Evolutionary conservation across 2,797 vertebrate genomes (phyloP).

Genomic region (Notamacropus eugenii): DNA sequence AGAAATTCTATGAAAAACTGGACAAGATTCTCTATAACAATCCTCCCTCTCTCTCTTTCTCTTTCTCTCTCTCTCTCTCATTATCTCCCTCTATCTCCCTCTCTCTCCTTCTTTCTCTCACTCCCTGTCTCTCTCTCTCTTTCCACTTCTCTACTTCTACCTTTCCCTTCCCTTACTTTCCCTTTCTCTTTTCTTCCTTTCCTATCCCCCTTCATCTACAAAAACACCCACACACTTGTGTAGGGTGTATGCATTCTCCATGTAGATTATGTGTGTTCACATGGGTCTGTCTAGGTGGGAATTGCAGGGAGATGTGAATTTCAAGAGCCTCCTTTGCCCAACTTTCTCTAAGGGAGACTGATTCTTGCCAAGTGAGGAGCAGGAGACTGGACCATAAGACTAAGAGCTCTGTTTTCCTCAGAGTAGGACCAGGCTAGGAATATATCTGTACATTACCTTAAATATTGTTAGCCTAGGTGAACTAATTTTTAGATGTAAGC

Average conservation of each 20-base stretch:
- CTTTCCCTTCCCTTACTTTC: not conserved
- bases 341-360: not conserved
- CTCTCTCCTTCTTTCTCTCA: no score
- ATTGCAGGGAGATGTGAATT: not conserved
- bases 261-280: not conserved
- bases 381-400: not conserved
- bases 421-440: not conserved
- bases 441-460: not conserved
- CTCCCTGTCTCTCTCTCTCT: fast-evolving
- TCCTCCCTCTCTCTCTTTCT: no score
- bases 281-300: not conserved
- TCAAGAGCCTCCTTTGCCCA: not conserved
- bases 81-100: no score
- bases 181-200: no score
- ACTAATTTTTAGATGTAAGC: not conserved
- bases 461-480: not conserved
- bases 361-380: not conserved
- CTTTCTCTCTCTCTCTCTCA: no score
- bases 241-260: not conserved
- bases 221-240: not conserved
- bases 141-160: not conserved
- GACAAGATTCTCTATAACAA: not conserved
- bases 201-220: not conserved
- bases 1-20: not conserved
- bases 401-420: not conserved